phyloP scores from a whole-genome alignment of 2,113 vertebrate species.

The Probosciger aterrimus region DNA sequence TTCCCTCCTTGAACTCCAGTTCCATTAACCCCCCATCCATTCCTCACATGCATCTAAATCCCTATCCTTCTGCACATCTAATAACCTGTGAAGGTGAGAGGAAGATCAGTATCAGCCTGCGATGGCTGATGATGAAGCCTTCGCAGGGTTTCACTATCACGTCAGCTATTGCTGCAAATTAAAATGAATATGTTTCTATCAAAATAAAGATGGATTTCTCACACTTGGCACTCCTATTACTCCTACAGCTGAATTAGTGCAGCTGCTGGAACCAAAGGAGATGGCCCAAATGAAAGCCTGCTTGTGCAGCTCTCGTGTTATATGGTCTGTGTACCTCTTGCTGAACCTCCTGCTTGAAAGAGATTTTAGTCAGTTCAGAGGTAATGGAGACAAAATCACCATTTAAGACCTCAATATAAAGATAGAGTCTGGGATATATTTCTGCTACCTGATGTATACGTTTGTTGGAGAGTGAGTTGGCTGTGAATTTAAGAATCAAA shows the following conservation, averaged over 20 bases:
- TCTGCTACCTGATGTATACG: background rate
- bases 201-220: background rate
- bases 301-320: background rate
- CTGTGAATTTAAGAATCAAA: constrained; percentile 11
- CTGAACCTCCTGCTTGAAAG: background rate
- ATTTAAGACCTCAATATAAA: background rate
- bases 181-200: background rate
- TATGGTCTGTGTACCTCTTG: background rate
- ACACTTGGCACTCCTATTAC: background rate
- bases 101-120: background rate
- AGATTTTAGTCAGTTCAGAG: background rate
- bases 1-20: background rate
- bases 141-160: background rate
- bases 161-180: background rate
- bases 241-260: background rate
- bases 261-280: background rate
- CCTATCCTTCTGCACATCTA: background rate
- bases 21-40: background rate
- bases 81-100: rapidly evolving
- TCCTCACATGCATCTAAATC: rapidly evolving
- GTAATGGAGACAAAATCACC: constrained; percentile 7
- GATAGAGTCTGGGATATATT: background rate
- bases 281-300: background rate
- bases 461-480: constrained; percentile 11
- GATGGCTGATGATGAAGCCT: background rate